Percentiles rank a stretch among this genome's conserved stretches.
Evolutionary conservation across 2,797 vertebrate species (phyloP).

Genomic region (Podargus strigoides): DNA sequence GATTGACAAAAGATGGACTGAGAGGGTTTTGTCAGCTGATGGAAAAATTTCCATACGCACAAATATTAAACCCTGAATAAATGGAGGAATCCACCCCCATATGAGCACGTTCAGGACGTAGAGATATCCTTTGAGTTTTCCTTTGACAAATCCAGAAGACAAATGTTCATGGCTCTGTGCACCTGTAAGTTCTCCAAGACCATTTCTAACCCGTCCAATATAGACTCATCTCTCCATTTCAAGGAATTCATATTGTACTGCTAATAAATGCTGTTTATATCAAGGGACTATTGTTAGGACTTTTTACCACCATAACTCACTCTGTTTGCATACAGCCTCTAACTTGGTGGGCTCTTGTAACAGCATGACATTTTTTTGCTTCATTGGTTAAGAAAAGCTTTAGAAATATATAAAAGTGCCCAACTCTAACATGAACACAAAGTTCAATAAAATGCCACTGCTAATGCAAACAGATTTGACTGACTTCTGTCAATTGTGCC

Average conservation of each 20-base stretch:
- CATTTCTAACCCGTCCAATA: neutral
- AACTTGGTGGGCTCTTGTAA: neutral
- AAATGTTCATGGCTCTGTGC: neutral
- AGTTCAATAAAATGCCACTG: neutral
- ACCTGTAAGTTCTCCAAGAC: neutral
- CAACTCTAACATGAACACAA: neutral
- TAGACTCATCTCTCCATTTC: neutral
- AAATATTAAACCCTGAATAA: neutral
- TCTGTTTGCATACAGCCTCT: neutral
- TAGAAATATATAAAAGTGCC: neutral
- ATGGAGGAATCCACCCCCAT: neutral
- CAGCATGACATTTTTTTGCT: neutral
- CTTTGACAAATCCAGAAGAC: neutral
- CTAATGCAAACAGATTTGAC: neutral
- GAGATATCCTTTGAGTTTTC: neutral
- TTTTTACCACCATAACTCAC: neutral
- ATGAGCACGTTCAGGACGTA: neutral
- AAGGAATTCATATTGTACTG: neutral
- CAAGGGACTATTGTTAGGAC: neutral
- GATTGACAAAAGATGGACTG: slow-evolving; percentile 3
- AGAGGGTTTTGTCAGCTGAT: neutral
- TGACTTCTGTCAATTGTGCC: neutral
- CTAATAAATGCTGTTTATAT: neutral
- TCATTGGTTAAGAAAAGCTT: neutral
- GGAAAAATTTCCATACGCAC: slow-evolving; percentile 9